Evolutionary conservation across 2,113 vertebrate species (phyloP).

Genomic region (Centropristis striata): DNA sequence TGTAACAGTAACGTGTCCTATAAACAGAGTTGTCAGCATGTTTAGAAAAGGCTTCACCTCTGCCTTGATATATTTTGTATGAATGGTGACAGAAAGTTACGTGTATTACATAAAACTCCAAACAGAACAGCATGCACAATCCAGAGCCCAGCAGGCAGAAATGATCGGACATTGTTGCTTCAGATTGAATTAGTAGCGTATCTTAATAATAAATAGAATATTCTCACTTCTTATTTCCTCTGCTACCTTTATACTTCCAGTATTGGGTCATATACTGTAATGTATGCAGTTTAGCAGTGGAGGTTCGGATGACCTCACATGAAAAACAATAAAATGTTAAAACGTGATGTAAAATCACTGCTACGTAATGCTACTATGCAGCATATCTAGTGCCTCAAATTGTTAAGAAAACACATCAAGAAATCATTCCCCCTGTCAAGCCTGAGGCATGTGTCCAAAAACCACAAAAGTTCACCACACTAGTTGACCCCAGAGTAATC

Average conservation of each 20-base stretch:
- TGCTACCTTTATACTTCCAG: neutral
- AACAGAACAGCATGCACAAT: neutral
- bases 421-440: neutral
- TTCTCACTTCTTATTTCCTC: neutral
- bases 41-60: slow-evolving; percentile 23
- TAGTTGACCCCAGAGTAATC: slow-evolving; percentile 21
- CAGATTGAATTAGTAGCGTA: neutral
- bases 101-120: neutral
- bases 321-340: neutral
- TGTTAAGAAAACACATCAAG: slow-evolving; percentile 7
- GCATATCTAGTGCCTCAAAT: neutral
- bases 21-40: slow-evolving; percentile 29
- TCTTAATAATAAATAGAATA: neutral
- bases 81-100: slow-evolving; percentile 21
- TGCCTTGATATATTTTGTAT: neutral
- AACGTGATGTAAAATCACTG: neutral
- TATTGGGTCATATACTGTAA: no score
- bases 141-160: neutral
- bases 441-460: neutral
- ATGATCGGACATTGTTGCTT: neutral
- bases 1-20: slow-evolving; percentile 3
- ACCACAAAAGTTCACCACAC: slow-evolving; percentile 8
- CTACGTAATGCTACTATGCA: neutral
- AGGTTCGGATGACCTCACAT: neutral
- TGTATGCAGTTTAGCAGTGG: neutral